Evolutionary conservation across 2,888 invertebrate species (phyloP).

Genomic region (Leistus spinibarbis): DNA sequence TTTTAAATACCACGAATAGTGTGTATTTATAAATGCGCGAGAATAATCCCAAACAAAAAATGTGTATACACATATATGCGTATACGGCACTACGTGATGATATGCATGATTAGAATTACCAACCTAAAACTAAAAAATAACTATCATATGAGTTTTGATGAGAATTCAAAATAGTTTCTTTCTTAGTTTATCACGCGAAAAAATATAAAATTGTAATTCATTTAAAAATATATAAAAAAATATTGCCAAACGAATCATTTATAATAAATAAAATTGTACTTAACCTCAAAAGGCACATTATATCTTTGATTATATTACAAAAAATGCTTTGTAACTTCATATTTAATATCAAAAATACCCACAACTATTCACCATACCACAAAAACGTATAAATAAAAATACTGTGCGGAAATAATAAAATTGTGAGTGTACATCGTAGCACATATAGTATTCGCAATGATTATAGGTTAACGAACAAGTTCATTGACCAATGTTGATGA

Average conservation of each 20-base stretch:
- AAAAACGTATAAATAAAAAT: constrained; percentile 10
- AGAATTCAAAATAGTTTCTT: not conserved
- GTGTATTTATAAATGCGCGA: constrained; percentile 1
- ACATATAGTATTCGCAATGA: not conserved
- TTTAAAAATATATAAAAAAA: not conserved
- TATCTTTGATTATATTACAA: constrained; percentile 14
- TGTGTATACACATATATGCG: not conserved
- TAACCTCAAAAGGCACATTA: constrained; percentile 10
- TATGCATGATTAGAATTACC: constrained; percentile 2
- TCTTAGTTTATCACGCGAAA: not conserved
- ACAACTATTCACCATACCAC: constrained; percentile 10
- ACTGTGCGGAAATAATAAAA: constrained; percentile 7
- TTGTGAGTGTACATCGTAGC: not conserved
- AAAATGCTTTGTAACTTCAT: not conserved
- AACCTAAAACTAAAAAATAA: not conserved
- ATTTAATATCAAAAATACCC: constrained; percentile 34
- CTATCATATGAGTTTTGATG: not conserved
- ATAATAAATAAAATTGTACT: constrained; percentile 31
- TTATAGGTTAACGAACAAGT: too few species aligned
- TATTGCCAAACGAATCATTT: not conserved
- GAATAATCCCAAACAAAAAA: constrained; percentile 9
- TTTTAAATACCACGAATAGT: constrained; percentile 1
- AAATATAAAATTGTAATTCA: not conserved
- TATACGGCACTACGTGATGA: constrained; percentile 35
- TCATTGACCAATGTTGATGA: not conserved